phyloP scores from a whole-genome alignment of 1,140 invertebrate species.

The Sitobion miscanthi region DNA sequence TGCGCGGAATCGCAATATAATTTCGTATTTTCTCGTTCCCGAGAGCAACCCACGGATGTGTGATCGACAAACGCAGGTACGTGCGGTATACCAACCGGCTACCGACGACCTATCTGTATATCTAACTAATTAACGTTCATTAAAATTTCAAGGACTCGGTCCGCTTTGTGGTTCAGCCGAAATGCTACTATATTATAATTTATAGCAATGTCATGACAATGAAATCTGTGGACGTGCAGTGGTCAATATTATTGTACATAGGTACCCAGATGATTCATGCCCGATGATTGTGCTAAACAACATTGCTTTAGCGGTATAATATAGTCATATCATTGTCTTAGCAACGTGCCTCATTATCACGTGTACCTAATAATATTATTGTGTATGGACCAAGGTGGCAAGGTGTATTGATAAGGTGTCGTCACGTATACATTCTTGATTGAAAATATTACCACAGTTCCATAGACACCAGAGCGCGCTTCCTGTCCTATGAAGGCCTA shows the following conservation, averaged over 20 bases:
- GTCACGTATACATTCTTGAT: too few species aligned
- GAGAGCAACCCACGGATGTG: neutral
- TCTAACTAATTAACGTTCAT: neutral
- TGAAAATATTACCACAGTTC: too few species aligned
- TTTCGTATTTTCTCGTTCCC: neutral
- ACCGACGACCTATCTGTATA: neutral
- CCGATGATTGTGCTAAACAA: neutral
- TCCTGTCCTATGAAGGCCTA: too few species aligned
- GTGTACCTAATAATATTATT: neutral
- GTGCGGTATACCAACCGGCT: neutral
- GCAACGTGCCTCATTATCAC: too few species aligned
- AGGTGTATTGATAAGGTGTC: too few species aligned
- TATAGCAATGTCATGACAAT: neutral
- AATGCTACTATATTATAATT: neutral
- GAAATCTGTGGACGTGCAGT: neutral
- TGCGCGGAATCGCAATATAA: neutral
- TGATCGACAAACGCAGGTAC: neutral
- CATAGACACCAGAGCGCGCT: too few species aligned
- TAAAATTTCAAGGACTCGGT: slow-evolving; percentile 22
- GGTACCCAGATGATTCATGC: neutral
- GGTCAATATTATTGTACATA: neutral
- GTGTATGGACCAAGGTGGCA: neutral
- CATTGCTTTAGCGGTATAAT: neutral
- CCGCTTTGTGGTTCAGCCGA: neutral
- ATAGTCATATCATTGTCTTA: neutral